Base-by-base conservation (phyloP, 2,888 invertebrate genomes). In the Drosophila melanosoma region DNA sequence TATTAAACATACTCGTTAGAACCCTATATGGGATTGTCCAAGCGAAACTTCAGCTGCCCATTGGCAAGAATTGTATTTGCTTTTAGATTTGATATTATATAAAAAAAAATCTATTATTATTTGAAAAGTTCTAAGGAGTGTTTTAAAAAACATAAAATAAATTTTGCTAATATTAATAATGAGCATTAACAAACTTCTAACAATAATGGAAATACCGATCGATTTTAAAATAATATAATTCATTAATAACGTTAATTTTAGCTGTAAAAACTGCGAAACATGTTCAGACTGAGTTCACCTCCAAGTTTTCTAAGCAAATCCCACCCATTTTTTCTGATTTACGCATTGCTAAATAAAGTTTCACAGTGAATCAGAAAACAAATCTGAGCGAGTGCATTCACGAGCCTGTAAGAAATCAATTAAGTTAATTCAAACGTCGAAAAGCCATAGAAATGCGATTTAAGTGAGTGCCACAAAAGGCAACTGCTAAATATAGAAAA, bases 361-460 rank as follows among this genome's bases (percentile, higher is more conserved):
- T 0, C 3, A n/a, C 4, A 58, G 11, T 49, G 17, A 52, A 64
- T 3, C 29, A 20, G 17, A 49, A 56, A 49, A 35, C 17, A 73
- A 61, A 78, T 62, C 49, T 6, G n/a, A 48, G 33, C 38, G 48
- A 52, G 10, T 56, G 56, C 77, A 60, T 51, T 59, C 57, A 53
- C 49, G 53, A 36, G 63, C 17, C 64, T 59, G 64, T 42, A 58
- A 52, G 77, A 81, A 76, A 79, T 81, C 81, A 78, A 76, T 81
- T 81, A 76, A 71, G 64, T 81, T 71, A 68, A 78, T 81, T 78
- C 77, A 68, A 81, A 68, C 48, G 65, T 63, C 61, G 68, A 76
- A 76, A 80, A 66, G 35, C 49, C 62, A 63, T 66, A 74, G 53
- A 65, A 65, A 69, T 56, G 45, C 63, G 62, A 71, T 65, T 76